These are phyloP conservation scores for Drosophila pseudotakahashii DNA, from an alignment of 2,888 invertebrate species.

Conservation along the genomic window DNA sequence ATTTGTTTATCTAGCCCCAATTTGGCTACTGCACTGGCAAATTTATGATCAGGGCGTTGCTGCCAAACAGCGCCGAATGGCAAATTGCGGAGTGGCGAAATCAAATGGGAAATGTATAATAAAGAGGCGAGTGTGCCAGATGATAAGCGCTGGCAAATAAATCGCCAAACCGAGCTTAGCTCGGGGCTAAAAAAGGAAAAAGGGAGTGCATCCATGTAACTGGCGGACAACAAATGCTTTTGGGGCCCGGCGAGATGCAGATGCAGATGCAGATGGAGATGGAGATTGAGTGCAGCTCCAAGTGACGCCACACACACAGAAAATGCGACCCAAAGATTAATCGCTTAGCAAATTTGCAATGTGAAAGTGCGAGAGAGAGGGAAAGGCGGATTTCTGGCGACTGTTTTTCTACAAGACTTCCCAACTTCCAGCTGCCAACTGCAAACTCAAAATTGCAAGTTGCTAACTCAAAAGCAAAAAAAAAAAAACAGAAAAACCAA, in stretches of 20 bases:
- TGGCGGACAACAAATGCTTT: constrained; percentile 24
- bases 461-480: constrained; percentile 9
- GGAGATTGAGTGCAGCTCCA: constrained; percentile 72
- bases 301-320: constrained; percentile 49
- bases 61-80: constrained; percentile 54
- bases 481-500: constrained; percentile 1
- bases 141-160: constrained; percentile 72
- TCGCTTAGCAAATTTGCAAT: constrained; percentile 63
- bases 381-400: constrained; percentile 39
- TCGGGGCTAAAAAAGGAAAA: background rate
- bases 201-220: constrained; percentile 21
- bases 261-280: background rate
- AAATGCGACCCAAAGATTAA: constrained; percentile 58
- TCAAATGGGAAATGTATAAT: constrained; percentile 39
- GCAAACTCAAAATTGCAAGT: constrained; percentile 12
- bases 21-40: constrained; percentile 57
- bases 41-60: constrained; percentile 65
- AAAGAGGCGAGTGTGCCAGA: constrained; percentile 54
- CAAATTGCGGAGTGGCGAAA: constrained; percentile 31
- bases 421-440: constrained; percentile 1
- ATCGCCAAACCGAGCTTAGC: constrained; percentile 39
- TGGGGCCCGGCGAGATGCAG: constrained; percentile 30
- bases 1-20: constrained; percentile 51
- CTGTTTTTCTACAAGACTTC: constrained; percentile 1
- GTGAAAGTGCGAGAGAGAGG: constrained; percentile 67